Base-by-base conservation (phyloP, 2,797 vertebrate species). In the Margarornis squamiger region DNA sequence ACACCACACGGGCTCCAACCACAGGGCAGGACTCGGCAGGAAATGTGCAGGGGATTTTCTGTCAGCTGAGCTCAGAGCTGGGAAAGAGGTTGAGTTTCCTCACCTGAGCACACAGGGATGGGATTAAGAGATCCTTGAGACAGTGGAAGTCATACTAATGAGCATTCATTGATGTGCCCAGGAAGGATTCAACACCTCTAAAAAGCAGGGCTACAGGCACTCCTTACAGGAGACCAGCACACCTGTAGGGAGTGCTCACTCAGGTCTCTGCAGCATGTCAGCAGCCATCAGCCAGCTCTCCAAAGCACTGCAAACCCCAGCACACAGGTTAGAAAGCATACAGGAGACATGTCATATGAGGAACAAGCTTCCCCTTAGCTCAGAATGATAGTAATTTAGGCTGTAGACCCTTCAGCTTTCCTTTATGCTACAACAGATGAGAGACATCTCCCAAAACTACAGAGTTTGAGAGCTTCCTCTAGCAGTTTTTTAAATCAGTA, bases 41-140 rank as follows among this genome's bases (percentile, higher is more conserved):
- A 65, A 67, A 15, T 0, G 0, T 0, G 1, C n/a, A 48, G 19
- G 30, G 57, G 13, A 27, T 66, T 38, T 43, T 54, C 77, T 34
- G 84, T 38, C 57, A 52, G 73, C 43, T 67, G 43, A 76, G 32
- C 62, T 79, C 67, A 14, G 59, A 26, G 71, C 75, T 82, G 67
- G 34, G 26, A 48, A 86, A 55, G 43, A n/a, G 14, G 7, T 3
- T 1, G 11, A 58, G 12, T 27, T 46, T 79, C 71, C 54, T 75
- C 71, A 70, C 38, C 51, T 26, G 13, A 88, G 29, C 55, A 70
- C 81, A 54, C 17, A 55, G 46, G 38, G 38, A 36, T 46, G 30
- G 51, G 59, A 66, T 76, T 41, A 70, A 32, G 36, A 45, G 70
- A 58, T 30, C 43, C 51, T 20, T 2, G n/a, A 65, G 66, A 65